phyloP scores from a whole-genome alignment of 2,113 vertebrate species.

The Phalacrocorax aristotelis region DNA sequence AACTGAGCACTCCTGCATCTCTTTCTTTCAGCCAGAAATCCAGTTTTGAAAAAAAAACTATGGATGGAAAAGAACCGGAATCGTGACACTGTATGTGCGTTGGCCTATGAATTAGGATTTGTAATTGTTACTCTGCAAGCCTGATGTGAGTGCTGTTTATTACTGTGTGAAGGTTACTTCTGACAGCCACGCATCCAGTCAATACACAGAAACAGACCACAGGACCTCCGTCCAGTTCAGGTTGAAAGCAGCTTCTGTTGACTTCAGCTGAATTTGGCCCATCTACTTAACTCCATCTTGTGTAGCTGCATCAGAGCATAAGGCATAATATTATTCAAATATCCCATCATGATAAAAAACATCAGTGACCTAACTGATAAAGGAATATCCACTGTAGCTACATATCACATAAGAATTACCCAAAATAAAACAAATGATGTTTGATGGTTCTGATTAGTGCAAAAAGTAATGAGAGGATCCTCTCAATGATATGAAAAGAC shows the following conservation, averaged over 20 bases:
- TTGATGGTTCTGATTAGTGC: neutral
- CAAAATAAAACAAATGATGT: neutral
- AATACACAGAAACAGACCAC: neutral
- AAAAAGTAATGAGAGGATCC: neutral
- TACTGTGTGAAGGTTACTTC: neutral
- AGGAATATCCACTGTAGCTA: neutral
- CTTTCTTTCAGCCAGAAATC: neutral
- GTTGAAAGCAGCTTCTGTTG: neutral
- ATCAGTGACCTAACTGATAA: neutral
- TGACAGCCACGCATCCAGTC: neutral
- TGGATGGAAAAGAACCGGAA: neutral
- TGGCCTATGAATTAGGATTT: neutral
- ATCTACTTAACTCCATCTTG: neutral
- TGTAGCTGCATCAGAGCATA: neutral
- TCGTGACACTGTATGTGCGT: neutral
- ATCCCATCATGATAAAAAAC: neutral
- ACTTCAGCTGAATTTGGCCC: neutral
- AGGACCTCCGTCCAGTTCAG: neutral
- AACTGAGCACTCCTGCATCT: neutral
- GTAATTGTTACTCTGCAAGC: neutral
- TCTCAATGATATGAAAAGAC: neutral
- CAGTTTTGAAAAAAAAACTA: neutral
- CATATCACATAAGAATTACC: neutral
- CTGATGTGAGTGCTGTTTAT: neutral
- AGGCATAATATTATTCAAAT: constrained; percentile 1